Percentiles rank a stretch among this genome's conserved stretches.
Evolutionary conservation across 2,797 vertebrate species (phyloP).

Genomic region (Tiaroga cobitis): DNA sequence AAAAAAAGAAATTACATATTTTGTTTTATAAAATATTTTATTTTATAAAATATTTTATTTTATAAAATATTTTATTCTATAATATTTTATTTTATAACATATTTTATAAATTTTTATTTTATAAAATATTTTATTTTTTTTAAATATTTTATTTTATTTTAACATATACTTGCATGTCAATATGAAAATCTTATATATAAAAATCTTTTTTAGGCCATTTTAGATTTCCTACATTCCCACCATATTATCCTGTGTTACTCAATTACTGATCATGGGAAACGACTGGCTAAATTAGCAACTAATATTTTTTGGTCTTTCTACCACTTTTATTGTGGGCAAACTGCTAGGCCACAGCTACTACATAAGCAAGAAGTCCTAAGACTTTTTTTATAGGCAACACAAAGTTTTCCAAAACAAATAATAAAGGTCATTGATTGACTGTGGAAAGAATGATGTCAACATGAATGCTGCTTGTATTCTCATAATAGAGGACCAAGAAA

Average conservation of each 20-base stretch:
- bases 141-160: background rate
- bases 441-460: background rate
- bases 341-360: background rate
- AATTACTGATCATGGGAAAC: background rate
- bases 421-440: constrained; percentile 12
- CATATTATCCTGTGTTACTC: background rate
- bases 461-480: constrained; percentile 5
- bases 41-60: background rate
- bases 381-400: background rate
- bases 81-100: too few species aligned
- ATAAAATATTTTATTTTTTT: background rate
- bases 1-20: too few species aligned
- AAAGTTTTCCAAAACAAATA: background rate
- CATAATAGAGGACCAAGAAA: background rate
- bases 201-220: background rate
- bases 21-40: too few species aligned
- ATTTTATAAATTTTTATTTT: too few species aligned
- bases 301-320: constrained; percentile 1
- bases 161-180: background rate
- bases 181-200: too few species aligned
- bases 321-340: background rate
- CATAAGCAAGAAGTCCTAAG: background rate
- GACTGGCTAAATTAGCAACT: background rate
- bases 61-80: background rate
- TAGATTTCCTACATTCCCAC: background rate